Evolutionary conservation across 2,113 vertebrate genomes (phyloP), one percentile per base, ranked within the genome.

Genomic region (Microcebus ravelobensis): DNA sequence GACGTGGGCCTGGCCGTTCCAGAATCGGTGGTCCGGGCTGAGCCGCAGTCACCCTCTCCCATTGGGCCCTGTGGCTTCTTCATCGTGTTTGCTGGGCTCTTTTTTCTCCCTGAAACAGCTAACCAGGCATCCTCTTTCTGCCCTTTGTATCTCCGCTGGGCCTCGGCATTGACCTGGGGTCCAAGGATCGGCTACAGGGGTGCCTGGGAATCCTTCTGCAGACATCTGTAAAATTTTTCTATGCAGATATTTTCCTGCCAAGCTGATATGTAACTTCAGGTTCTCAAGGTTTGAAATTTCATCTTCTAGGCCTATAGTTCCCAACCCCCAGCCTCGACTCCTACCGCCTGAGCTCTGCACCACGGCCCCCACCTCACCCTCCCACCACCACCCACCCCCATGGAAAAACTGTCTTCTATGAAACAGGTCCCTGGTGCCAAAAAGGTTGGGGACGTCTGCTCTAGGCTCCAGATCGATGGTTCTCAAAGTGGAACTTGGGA

Each of bases 21-120:
- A 2, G 48, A 1, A 1, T 0, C 17, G 50, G 55, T 31, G 25
- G 23, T 27, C 13, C 14, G 59, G 36, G 29, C 27, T 61, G n/a
- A 74, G 80, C 77, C 34, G 23, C 39, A 52, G 36, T n/a, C 92
- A 27, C 2, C 0, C 65, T 45, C 23, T 50, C 36, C 55, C 39
- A 10, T 3, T 4, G 4, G 74, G 29, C 42, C 36, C 70, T 29
- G 42, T 1, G 4, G 12, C 65, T 18, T 45, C 50, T 55, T 25
- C 50, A 12, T 13, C 0, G 0, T 6, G 1, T 50, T 39, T 12
- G 4, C 20, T 7, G 29, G 55, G 5, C 4, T 96, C 65, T 73
- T 77, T n/a, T 55, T 11, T 55, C 20, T 48, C 55, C n/a, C 68
- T 59, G 77, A 73, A 82, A 70, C 71, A 61, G 39, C 87, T 42